phyloP scores from a whole-genome alignment of 2,888 invertebrate genomes.

The Stegana nigrithorax region DNA sequence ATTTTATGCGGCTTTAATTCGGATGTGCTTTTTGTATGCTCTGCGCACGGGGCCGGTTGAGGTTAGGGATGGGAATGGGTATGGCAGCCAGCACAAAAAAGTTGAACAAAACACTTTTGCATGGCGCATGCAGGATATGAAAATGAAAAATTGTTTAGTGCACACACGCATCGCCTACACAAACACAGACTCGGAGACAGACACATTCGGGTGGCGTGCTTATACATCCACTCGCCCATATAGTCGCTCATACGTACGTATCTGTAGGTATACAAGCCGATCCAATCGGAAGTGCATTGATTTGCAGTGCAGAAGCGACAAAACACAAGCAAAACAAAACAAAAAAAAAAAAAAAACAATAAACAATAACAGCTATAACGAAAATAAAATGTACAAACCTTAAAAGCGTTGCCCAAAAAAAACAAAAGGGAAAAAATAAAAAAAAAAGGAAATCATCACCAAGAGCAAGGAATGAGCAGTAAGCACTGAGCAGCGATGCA shows the following conservation, averaged over 20 bases:
- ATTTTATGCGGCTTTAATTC: slow-evolving; percentile 15
- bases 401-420: neutral
- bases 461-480: no score
- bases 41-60: neutral
- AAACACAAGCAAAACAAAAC: slow-evolving; percentile 5
- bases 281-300: slow-evolving; percentile 27
- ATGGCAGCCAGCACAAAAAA: no score
- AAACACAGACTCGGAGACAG: neutral
- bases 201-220: no score
- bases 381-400: neutral
- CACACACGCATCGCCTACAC: neutral
- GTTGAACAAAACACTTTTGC: neutral
- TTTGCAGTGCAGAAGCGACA: slow-evolving; percentile 13
- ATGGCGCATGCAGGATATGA: slow-evolving; percentile 21
- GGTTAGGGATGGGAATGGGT: no score
- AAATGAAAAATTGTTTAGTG: slow-evolving; percentile 30
- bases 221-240: neutral
- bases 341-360: neutral
- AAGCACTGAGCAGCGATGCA: slow-evolving; percentile 13
- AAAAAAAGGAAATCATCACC: neutral
- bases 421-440: neutral
- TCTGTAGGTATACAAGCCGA: slow-evolving; percentile 2
- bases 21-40: neutral
- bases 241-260: neutral
- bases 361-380: neutral